Base-by-base conservation (phyloP, 2,888 invertebrate species). In the Tipula unca region DNA sequence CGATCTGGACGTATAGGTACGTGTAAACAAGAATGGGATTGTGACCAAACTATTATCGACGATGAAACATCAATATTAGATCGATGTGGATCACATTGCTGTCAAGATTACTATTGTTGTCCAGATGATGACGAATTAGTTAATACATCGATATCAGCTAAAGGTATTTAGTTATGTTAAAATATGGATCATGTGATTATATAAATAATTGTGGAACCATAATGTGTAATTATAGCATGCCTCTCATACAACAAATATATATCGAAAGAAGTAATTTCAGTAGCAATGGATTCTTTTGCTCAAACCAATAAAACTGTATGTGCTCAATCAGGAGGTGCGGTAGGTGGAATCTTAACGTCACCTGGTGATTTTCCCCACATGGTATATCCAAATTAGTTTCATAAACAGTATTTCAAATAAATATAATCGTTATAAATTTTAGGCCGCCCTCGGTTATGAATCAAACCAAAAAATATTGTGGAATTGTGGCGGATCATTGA, bases 401-500 rank as follows among this genome's bases (percentile, higher is more conserved):
- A 14, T 14, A 13, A 13, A n/a, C n/a, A 3, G 3, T 42, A 4
- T 0, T 6, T 1, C 0, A 2, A 13, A 13, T 42, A 42, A 3
- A 42, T n/a, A n/a, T 42, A n/a, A n/a, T n/a, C n/a, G 10, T 13
- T 42, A 13, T 42, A 42, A 42, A 13, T 42, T 13, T 13, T 42
- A 42, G 42, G 42, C 84, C 5, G 84, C 84, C 1, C 32, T 84
- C 14, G 84, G 84, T 1, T 84, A 84, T 17, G 4, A 35, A 13
- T 48, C 48, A 5, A 17, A 17, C 17, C 4, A 17, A 5, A 17
- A 0, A 48, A 17, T 48, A 5, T 48, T 48, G 0, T 92, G 92
- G 92, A 86, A 87, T 6, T 94, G 94, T 88, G 94, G 93, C 0
- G 94, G 94, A 0, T 91, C 92, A 0, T 88, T 94, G 42, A 91